Conservation (phyloP, 2,113 vertebrate species). For the Lonchura striata region DNA sequence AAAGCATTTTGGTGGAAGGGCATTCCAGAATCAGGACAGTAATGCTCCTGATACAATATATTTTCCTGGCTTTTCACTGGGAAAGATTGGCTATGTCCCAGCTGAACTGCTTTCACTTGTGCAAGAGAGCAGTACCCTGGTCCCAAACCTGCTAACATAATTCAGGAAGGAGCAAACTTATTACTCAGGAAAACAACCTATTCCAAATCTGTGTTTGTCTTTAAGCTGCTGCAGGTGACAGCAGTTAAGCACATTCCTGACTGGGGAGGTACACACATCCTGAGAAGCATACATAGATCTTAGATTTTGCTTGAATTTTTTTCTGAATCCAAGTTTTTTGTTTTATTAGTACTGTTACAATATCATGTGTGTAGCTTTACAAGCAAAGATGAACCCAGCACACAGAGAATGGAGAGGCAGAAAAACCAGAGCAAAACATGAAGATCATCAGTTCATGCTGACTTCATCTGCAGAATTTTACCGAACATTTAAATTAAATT, state of each 20-base stretch:
- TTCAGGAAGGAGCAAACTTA: background rate
- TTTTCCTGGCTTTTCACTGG: background rate
- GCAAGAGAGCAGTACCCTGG: background rate
- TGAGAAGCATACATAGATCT: background rate
- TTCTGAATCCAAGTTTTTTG: background rate
- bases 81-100: background rate
- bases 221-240: background rate
- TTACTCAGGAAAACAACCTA: background rate
- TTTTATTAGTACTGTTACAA: background rate
- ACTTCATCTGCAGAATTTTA: background rate
- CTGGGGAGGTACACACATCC: background rate
- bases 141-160: background rate
- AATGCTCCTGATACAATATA: background rate
- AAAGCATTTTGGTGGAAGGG: background rate
- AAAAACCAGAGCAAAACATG: background rate
- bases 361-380: background rate
- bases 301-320: background rate
- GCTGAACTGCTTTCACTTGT: background rate
- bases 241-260: background rate
- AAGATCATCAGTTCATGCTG: background rate
- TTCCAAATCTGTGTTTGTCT: background rate
- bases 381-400: background rate
- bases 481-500: background rate
- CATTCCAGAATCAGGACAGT: background rate
- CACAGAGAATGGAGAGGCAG: background rate